Evolutionary conservation across 1,140 invertebrate genomes (phyloP), one percentile per base, ranked within the genome.

Genomic region (Macrotrachela quadricornifera): DNA sequence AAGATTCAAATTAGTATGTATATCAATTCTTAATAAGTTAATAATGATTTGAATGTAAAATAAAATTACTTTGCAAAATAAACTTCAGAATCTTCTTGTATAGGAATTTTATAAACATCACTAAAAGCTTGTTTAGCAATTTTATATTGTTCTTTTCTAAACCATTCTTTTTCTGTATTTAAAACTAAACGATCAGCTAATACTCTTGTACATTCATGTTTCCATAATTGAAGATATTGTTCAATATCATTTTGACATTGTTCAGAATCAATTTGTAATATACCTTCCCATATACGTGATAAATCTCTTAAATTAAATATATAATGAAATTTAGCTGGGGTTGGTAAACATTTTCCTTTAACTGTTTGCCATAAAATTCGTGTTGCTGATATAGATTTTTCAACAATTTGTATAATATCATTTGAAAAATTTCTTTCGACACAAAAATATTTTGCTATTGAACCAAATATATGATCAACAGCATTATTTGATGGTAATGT

Each of bases 261-360:
- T 42, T 42, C 15, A 3, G 13, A 14, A 4, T 15, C 13, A 10
- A 42, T 42, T 42, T 15, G 12, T 42, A 42, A 42, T 15, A 42
- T 42, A 1, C 41, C 41, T 42, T 42, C 13, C 41, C 41, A 36
- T 16, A 54, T 44, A 15, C 54, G 47, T 15, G 67, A 59, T 62
- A 88, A 83, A 69, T 94, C 90, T 60, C 87, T 75, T 55, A 94
- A 74, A 71, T 94, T 94, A 68, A 94, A 95, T 1, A 88, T 74
- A 66, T 94, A 92, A 69, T 91, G 87, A 1, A 82, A 88, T 62
- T 91, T 90, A 1, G 81, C 74, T 0, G 85, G 85, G 1, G 85
- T 92, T 9, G 90, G 87, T 46, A 91, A 68, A 21, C 94, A 73
- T 10, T 18, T 43, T 47, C 42, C 46, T 30, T 36, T 37, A 21